Conservation (phyloP, 2,113 vertebrate genomes). For the Forbesichthys agassizii region DNA sequence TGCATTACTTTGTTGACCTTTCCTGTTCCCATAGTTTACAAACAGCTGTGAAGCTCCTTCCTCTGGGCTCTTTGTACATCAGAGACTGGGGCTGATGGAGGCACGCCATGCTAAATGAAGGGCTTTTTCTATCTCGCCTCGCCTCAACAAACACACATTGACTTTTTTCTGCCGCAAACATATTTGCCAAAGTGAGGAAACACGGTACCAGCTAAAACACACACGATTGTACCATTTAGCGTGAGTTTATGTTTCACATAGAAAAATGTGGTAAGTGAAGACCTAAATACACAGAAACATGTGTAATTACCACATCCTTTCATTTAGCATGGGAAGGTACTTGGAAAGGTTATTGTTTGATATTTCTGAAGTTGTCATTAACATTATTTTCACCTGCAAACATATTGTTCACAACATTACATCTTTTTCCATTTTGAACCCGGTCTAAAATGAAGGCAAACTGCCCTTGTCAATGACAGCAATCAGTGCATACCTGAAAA, state of each 20-base stretch:
- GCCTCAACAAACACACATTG: slow-evolving; percentile 61
- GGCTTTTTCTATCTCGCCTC: slow-evolving; percentile 69
- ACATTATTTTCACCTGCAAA: no score
- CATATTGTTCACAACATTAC: background rate
- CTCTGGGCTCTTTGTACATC: slow-evolving; percentile 79
- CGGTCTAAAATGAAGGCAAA: slow-evolving; percentile 8
- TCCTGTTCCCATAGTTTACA: slow-evolving; percentile 76
- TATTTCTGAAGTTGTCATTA: no score
- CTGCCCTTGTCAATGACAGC: slow-evolving; percentile 26
- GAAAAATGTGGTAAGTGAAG: background rate
- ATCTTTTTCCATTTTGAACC: slow-evolving; percentile 8
- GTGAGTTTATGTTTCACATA: no score
- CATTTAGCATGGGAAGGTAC: no score
- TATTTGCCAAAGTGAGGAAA: slow-evolving; percentile 37
- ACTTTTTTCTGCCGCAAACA: slow-evolving; percentile 61
- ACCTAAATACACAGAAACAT: background rate
- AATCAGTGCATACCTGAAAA: slow-evolving; percentile 43
- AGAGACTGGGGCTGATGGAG: slow-evolving; percentile 71
- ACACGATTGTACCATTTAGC: no score
- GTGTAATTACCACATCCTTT: no score
- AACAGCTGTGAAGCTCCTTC: slow-evolving; percentile 79
- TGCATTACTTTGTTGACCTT: slow-evolving; percentile 80
- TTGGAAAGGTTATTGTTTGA: no score
- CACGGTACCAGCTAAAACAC: no score
- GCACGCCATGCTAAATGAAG: slow-evolving; percentile 73